A percentile compares a stretch with the other conserved stretches of the same genome.
Evolutionary conservation across 2,888 invertebrate genomes (phyloP).

Genomic region (Lysandra coridon): DNA sequence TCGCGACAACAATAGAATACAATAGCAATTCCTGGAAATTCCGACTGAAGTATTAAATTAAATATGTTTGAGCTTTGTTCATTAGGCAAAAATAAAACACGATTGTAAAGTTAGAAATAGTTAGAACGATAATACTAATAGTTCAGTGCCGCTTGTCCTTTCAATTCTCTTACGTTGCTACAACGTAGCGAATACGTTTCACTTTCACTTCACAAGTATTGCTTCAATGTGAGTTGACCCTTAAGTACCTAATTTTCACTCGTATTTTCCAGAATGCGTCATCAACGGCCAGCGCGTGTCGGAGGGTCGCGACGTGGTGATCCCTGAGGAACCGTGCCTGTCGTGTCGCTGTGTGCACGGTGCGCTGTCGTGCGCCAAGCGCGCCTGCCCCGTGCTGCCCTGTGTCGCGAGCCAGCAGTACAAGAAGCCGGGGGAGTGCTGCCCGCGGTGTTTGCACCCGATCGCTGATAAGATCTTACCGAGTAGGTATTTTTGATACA

Average conservation of each 20-base stretch:
- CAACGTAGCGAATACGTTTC: too few species aligned
- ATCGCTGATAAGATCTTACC: conserved; percentile 75
- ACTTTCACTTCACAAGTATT: too few species aligned
- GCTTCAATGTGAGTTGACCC: background rate
- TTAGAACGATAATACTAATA: too few species aligned
- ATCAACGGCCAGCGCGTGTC: conserved; percentile 91
- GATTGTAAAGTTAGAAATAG: too few species aligned
- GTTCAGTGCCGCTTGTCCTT: too few species aligned
- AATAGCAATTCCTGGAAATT: too few species aligned
- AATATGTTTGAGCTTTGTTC: too few species aligned
- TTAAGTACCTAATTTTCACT: background rate
- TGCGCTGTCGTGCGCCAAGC: conserved; percentile 88
- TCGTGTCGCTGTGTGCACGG: conserved; percentile 89
- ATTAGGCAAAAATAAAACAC: too few species aligned
- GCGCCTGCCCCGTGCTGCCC: conserved; percentile 93
- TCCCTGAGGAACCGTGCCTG: conserved; percentile 92
- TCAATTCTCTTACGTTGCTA: too few species aligned
- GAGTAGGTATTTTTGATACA: conserved; percentile 51
- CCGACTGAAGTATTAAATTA: too few species aligned
- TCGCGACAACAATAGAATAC: too few species aligned
- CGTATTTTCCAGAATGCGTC: conserved; percentile 83
- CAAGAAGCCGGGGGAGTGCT: conserved; percentile 90
- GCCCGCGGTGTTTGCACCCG: conserved; percentile 78
- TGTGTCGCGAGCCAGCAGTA: conserved; percentile 86
- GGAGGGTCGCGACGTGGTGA: conserved; percentile 89